Base-by-base conservation (phyloP, 2,888 invertebrate species). In the Trachelus tabidus region DNA sequence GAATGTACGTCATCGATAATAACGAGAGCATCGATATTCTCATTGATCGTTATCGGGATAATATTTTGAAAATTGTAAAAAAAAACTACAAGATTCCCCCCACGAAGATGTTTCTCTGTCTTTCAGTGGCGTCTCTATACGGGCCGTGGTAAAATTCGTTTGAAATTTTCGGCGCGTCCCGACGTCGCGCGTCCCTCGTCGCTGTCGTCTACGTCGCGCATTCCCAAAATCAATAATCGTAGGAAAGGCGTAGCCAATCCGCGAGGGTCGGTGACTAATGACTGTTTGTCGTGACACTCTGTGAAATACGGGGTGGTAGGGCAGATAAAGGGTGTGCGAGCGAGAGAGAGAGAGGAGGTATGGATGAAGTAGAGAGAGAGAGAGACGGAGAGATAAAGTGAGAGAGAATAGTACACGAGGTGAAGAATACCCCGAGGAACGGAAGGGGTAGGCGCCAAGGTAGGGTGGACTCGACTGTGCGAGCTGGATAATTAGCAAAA, bases 401-500 rank as follows among this genome's bases (percentile, higher is more conserved):
- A 35, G 75, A 68, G 74, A 68, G 69, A 69, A 30, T 6, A 12
- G 69, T 30, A 30, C 1, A 40, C 15, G 40, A 40, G 40, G 40
- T 15, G 40, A 40, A 40, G 40, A 40, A 40, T 15, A 40, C 15
- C 15, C 40, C 4, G 40, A 40, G 40, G 40, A 40, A 40, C 12
- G 37, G 37, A 40, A 40, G 40, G 40, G 40, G 40, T 40, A 40
- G 15, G 1, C 15, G 40, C 40, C 15, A 15, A 15, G 15, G 15
- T 15, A 15, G 40, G 40, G 15, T 40, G 69, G 69, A 4, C 30
- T 12, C 12, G 69, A 31, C 31, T 69, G 3, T 15, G 69, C 11
- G 69, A 83, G 79, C 81, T 83, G 85, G 82, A 85, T 87, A 87
- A 87, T 87, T 87, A 87, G 86, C 83, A 85, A 86, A 87, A 87